Conservation (phyloP, 2,797 vertebrate species). For the Galago senegalensis region DNA sequence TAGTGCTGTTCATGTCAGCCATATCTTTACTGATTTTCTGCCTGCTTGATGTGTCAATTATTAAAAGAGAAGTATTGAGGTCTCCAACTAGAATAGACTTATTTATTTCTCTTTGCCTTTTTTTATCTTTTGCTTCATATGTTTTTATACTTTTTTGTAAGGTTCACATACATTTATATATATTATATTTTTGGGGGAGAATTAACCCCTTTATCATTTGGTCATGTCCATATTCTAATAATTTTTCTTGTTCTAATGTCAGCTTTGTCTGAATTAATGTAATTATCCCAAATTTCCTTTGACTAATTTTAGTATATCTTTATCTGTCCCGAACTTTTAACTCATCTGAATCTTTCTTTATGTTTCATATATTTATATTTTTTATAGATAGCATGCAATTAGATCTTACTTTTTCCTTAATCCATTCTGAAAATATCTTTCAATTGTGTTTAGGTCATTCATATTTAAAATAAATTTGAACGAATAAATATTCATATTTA, state of each 20-base stretch:
- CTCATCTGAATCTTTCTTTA: not conserved
- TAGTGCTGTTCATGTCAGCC: not conserved
- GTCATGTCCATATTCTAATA: not conserved
- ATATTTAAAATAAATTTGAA: not conserved
- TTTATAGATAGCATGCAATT: not conserved
- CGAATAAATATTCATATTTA: not conserved
- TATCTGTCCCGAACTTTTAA: not conserved
- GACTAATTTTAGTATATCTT: not conserved
- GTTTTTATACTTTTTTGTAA: slow-evolving; percentile 17
- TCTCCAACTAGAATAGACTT: not conserved
- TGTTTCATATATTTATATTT: not conserved
- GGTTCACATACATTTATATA: not conserved
- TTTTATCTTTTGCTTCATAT: not conserved
- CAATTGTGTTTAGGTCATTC: not conserved
- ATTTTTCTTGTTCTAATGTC: not conserved
- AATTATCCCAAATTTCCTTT: not conserved
- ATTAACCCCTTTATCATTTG: not conserved
- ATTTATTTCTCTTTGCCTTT: not conserved
- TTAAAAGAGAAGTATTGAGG: not conserved
- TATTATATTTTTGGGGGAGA: not conserved
- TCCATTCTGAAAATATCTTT: not conserved
- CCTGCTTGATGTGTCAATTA: not conserved
- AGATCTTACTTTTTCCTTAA: not conserved
- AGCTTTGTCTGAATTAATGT: not conserved
- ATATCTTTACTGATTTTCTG: slow-evolving; percentile 24